Conservation (phyloP, 2,113 vertebrate species). For the Sceloporus undulatus region DNA sequence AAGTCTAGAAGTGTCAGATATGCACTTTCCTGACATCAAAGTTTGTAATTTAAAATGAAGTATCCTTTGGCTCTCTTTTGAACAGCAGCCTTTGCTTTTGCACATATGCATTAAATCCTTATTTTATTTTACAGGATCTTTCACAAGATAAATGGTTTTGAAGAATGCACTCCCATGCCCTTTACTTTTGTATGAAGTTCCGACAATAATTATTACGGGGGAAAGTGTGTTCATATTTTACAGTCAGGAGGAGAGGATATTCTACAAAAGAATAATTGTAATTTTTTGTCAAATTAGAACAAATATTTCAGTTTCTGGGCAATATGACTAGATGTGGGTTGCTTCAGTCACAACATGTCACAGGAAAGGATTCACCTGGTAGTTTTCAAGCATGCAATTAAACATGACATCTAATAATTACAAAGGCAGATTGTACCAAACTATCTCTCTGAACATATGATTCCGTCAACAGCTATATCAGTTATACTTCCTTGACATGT, state of each 20-base stretch:
- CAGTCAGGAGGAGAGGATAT: conserved; percentile 28
- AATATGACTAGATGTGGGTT: conserved; percentile 61
- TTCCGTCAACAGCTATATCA: conserved; percentile 21
- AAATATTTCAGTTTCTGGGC: conserved; percentile 69
- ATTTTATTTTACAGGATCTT: not conserved
- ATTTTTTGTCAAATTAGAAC: conserved; percentile 58
- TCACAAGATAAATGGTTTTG: conserved; percentile 51
- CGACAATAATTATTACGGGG: conserved; percentile 45
- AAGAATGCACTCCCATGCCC: conserved; percentile 42
- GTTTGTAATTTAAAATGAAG: not conserved
- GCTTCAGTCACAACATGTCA: conserved; percentile 66
- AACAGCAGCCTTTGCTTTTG: not conserved
- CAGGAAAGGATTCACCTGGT: conserved; percentile 45
- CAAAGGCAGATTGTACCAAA: conserved; percentile 54
- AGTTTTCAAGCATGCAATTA: conserved; percentile 66
- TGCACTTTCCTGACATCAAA: not conserved
- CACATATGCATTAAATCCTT: conserved; percentile 20
- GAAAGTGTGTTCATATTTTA: conserved; percentile 18
- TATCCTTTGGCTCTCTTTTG: not conserved
- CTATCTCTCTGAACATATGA: not conserved
- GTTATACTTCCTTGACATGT: not conserved
- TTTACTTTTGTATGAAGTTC: conserved; percentile 24
- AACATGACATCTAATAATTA: conserved; percentile 71
- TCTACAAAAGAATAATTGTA: conserved; percentile 60
- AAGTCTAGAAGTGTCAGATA: not conserved